Conservation (phyloP, 2,797 vertebrate genomes). For the Etheostoma perlongum region DNA sequence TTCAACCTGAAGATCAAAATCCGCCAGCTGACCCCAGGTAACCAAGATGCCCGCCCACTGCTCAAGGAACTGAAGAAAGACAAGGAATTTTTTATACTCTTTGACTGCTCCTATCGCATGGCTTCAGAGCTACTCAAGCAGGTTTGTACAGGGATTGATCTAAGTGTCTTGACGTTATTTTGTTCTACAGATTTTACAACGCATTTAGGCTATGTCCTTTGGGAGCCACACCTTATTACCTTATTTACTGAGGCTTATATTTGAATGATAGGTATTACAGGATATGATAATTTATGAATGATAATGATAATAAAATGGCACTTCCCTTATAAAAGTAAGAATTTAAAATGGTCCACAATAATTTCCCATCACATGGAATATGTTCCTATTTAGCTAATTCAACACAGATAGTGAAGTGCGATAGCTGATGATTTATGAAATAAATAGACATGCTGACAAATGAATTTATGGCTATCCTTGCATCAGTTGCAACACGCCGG, state of each 20-base stretch:
- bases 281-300: neutral
- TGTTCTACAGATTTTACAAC: neutral
- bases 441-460: neutral
- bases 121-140: constrained; percentile 96
- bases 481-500: neutral
- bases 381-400: neutral
- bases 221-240: neutral
- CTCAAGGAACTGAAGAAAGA: constrained; percentile 98
- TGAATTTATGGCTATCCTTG: neutral
- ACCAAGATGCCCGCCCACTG: constrained; percentile 93
- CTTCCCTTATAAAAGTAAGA: neutral
- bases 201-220: constrained; percentile 24
- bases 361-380: neutral
- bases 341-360: constrained; percentile 7
- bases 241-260: constrained; percentile 14
- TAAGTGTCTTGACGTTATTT: neutral
- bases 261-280: constrained; percentile 17
- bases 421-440: neutral
- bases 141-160: constrained; percentile 76
- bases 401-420: neutral
- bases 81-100: constrained; percentile 96
- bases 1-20: constrained; percentile 97
- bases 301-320: constrained; percentile 2
- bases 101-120: constrained; percentile 94
- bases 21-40: constrained; percentile 93